Evolutionary conservation across 2,888 invertebrate genomes (phyloP).

Genomic region (Dasysyrphus tricinctus): DNA sequence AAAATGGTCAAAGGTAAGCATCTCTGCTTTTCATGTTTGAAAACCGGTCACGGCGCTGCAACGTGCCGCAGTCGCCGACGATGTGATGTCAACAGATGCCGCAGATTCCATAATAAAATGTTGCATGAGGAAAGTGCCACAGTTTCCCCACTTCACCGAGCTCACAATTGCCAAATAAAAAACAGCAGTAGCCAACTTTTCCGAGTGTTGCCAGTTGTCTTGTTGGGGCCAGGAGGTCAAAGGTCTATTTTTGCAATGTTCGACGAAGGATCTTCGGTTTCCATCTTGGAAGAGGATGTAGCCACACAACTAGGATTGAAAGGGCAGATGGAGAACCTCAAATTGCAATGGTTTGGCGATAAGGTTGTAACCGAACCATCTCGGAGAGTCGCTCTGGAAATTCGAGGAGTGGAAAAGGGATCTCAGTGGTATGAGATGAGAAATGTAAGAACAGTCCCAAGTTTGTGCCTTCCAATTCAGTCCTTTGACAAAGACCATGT

Average conservation of each 20-base stretch:
- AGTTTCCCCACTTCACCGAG: no score
- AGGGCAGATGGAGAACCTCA: slow-evolving; percentile 18
- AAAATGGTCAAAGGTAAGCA: no score
- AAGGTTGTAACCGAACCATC: slow-evolving; percentile 44
- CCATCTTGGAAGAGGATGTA: slow-evolving; percentile 13
- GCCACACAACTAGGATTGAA: background rate
- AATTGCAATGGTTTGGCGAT: slow-evolving; percentile 73
- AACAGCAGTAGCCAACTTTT: background rate
- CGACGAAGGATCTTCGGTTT: background rate
- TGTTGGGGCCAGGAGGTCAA: background rate
- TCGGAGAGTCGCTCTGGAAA: background rate
- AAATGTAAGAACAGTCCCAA: no score
- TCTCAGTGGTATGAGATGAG: background rate
- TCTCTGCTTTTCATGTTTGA: no score
- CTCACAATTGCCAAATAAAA: background rate
- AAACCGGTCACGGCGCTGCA: no score
- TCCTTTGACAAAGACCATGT: no score
- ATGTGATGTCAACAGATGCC: no score
- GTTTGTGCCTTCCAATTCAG: no score
- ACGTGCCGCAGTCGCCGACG: no score
- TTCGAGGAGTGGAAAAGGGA: background rate
- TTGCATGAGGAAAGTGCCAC: no score
- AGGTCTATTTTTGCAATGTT: slow-evolving; percentile 16
- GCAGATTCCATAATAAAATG: no score
- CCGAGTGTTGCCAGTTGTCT: background rate